A percentile compares a stretch with the other conserved stretches of the same genome.
Evolutionary conservation across 2,797 vertebrate genomes (phyloP).

Genomic region (Eulemur coronatus): DNA sequence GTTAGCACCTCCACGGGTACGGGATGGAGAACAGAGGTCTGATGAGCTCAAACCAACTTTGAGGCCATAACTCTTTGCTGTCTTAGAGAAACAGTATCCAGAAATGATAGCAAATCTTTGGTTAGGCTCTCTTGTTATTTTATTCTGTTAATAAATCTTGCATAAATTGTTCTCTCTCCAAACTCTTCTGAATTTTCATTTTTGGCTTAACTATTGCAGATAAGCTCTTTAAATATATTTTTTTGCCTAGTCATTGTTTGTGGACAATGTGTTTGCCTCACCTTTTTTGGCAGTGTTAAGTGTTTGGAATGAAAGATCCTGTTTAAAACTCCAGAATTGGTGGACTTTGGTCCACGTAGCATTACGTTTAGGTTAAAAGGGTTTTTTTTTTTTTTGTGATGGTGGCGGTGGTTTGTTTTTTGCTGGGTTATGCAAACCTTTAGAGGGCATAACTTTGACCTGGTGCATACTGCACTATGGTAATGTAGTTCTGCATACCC

Average conservation of each 20-base stretch:
- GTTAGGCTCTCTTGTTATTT: background rate
- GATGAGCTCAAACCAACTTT: background rate
- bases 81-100: background rate
- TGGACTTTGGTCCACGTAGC: background rate
- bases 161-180: constrained; percentile 62
- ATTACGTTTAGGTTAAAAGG: background rate
- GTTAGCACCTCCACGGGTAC: accelerated
- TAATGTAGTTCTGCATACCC: background rate
- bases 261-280: background rate
- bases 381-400: background rate
- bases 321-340: background rate
- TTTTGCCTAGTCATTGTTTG: constrained; percentile 83
- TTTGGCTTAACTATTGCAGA: constrained; percentile 27
- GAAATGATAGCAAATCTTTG: constrained; percentile 46
- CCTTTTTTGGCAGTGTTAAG: background rate
- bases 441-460: background rate
- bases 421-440: background rate
- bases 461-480: accelerated
- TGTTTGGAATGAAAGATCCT: constrained; percentile 26
- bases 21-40: background rate
- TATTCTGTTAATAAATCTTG: constrained; percentile 48
- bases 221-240: constrained; percentile 63
- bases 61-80: background rate
- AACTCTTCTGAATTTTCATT: constrained; percentile 48
- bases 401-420: background rate